Evolutionary conservation across 2,888 invertebrate species (phyloP).

Genomic region (Noctuana brunneofusca): DNA sequence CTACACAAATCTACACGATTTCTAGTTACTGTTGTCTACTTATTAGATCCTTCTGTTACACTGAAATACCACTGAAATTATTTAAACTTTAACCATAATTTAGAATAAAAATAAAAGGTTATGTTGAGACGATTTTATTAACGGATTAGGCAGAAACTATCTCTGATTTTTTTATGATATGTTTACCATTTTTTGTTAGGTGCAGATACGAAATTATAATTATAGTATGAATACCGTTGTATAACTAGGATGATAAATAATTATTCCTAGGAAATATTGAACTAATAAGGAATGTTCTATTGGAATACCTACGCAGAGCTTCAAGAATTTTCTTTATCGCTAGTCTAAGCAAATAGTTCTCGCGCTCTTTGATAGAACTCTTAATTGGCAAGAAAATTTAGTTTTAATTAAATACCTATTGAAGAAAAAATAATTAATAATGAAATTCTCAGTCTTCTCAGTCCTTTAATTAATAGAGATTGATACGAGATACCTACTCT

Average conservation of each 20-base stretch:
- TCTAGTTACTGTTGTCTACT: too few species aligned
- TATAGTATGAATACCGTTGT: too few species aligned
- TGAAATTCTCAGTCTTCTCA: slow-evolving; percentile 3
- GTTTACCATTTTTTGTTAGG: too few species aligned
- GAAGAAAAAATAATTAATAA: slow-evolving; percentile 2
- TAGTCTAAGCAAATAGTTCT: slow-evolving; percentile 19
- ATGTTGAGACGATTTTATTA: too few species aligned
- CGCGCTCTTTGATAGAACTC: slow-evolving; percentile 8
- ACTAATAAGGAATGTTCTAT: slow-evolving; percentile 14
- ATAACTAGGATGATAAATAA: background rate
- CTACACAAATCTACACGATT: too few species aligned
- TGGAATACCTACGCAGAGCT: slow-evolving; percentile 22
- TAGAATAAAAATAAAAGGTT: too few species aligned
- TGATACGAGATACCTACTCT: background rate
- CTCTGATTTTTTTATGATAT: too few species aligned
- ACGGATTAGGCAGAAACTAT: too few species aligned
- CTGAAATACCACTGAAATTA: too few species aligned
- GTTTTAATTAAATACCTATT: slow-evolving; percentile 17
- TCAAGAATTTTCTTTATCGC: slow-evolving; percentile 11
- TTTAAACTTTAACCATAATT: too few species aligned
- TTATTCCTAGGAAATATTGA: background rate
- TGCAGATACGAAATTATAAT: too few species aligned
- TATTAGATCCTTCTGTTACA: too few species aligned
- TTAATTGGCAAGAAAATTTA: slow-evolving; percentile 16
- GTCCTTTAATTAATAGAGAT: background rate